Evolutionary conservation across 2,113 vertebrate genomes (phyloP).

Genomic region (Semicossyphus pulcher): DNA sequence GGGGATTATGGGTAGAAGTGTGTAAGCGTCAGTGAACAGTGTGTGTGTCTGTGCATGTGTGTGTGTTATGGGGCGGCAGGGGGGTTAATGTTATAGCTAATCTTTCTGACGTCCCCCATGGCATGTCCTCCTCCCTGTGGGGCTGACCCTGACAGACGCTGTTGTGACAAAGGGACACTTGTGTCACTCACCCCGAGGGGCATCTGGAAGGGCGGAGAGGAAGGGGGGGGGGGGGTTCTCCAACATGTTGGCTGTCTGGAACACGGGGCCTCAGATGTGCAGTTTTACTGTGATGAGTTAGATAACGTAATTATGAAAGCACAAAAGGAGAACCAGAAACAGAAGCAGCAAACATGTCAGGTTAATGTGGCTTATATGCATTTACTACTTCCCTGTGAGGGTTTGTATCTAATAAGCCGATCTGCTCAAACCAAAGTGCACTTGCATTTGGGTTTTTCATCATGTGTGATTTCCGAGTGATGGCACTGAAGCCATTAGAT

Average conservation of each 20-base stretch:
- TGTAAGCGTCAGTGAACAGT: conserved; percentile 41
- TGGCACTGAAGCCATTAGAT: conserved; percentile 8
- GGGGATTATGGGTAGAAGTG: conserved; percentile 75
- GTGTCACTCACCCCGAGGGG: conserved; percentile 68
- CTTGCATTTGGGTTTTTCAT: not conserved
- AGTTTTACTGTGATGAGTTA: not conserved
- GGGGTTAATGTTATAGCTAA: conserved; percentile 74
- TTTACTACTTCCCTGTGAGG: conserved; percentile 2
- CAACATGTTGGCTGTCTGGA: conserved; percentile 50
- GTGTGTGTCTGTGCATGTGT: conserved; percentile 39
- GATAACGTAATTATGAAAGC: not conserved
- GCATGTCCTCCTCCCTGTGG: conserved; percentile 40
- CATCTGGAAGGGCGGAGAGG: conserved; percentile 35
- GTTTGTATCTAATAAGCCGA: not conserved
- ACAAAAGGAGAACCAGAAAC: not conserved
- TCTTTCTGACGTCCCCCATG: conserved; percentile 68
- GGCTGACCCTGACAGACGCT: conserved; percentile 59
- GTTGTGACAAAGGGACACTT: conserved; percentile 76
- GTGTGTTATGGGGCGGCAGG: conserved; percentile 8
- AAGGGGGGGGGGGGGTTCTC: not conserved
- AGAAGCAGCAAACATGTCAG: not conserved
- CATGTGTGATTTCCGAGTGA: not conserved
- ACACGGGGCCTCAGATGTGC: conserved; percentile 16
- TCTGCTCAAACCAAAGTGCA: not conserved
- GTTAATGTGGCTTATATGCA: not conserved